These are phyloP conservation scores for Euphonia xanthogaster DNA, from an alignment of 2,797 vertebrate species.

Conservation along the genomic window DNA sequence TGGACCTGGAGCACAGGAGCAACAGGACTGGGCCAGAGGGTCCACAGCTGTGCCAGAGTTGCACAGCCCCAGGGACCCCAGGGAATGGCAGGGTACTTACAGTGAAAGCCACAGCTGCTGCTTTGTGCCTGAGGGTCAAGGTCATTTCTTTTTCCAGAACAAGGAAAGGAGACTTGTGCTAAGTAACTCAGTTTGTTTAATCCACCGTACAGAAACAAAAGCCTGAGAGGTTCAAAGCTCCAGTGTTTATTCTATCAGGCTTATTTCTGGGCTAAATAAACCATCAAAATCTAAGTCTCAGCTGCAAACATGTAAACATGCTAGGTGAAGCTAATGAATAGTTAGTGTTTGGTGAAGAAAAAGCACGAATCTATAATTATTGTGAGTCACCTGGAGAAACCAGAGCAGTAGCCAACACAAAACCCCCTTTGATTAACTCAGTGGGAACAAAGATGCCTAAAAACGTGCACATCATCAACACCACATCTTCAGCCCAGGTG, in stretches of 20 bases:
- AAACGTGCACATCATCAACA: fast-evolving
- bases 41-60: background rate
- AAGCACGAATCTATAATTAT: constrained; percentile 1
- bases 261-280: constrained; percentile 33
- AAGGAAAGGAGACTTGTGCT: background rate
- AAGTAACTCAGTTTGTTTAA: constrained; percentile 1
- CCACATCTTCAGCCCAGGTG: background rate
- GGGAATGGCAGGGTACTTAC: background rate
- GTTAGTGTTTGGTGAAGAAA: background rate
- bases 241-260: background rate
- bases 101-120: background rate
- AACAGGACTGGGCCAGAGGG: background rate
- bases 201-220: background rate
- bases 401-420: background rate
- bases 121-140: background rate
- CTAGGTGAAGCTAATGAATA: background rate
- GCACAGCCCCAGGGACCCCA: background rate
- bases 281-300: background rate
- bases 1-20: fast-evolving
- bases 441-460: background rate
- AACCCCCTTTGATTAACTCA: background rate
- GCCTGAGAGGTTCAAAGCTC: background rate
- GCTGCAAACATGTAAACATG: background rate
- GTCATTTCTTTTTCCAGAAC: background rate
- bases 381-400: constrained; percentile 47